A percentile compares a stretch with the other conserved stretches of the same genome.
These are phyloP conservation scores for Nansenia antarctica DNA, from an alignment of 2,113 vertebrate species.

Conservation along the genomic window DNA sequence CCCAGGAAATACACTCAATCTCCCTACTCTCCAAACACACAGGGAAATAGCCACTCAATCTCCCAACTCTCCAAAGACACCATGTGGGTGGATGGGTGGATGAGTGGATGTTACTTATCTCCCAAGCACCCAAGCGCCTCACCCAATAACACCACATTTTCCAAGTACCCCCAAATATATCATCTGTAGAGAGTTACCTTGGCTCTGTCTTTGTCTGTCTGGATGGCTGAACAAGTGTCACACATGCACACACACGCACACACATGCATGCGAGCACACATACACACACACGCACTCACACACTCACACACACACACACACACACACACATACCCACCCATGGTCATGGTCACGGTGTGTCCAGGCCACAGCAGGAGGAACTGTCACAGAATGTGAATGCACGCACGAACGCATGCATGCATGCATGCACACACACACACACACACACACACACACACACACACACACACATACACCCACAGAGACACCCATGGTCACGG, in stretches of 20 bases:
- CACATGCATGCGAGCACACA: too few relatives aligned
- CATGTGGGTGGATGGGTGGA: not conserved
- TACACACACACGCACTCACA: too few relatives aligned
- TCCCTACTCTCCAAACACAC: not conserved
- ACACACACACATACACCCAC: too few relatives aligned
- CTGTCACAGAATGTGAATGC: constrained; percentile 46
- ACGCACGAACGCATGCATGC: too few relatives aligned
- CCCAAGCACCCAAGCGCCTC: not conserved
- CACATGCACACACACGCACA: not conserved
- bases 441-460: too few relatives aligned
- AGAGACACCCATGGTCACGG: too few relatives aligned
- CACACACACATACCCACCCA: too few relatives aligned
- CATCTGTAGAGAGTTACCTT: not conserved
- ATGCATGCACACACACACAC: too few relatives aligned
- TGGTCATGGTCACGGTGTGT: too few relatives aligned
- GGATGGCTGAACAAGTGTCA: not conserved
- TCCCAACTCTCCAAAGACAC: not conserved
- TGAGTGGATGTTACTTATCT: not conserved
- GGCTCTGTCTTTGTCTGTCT: not conserved
- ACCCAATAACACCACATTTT: not conserved
- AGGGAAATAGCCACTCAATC: not conserved
- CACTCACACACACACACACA: too few relatives aligned
- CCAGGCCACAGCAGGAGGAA: too few relatives aligned
- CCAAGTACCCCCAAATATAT: not conserved
- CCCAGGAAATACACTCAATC: not conserved